Evolutionary conservation across 2,888 invertebrate genomes (phyloP), one percentile per base, ranked within the genome.

Genomic region (Polylopha cassiicola): DNA sequence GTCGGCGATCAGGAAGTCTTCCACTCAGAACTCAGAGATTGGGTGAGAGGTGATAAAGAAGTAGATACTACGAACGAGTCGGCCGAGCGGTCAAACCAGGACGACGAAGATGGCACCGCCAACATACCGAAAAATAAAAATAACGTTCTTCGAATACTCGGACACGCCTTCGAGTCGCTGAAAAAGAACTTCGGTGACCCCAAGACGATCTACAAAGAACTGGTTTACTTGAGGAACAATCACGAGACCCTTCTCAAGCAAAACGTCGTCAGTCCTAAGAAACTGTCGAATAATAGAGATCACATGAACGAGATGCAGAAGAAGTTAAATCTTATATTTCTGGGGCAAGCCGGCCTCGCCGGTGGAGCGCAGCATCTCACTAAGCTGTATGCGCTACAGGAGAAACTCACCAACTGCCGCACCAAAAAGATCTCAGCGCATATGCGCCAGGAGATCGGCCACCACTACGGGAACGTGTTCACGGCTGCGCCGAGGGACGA

Each of bases 341-440:
- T 89, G 3, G 89, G 89, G 0, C 89, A 89, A 61, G 87, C 87
- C 0, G 89, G 89, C 0, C 76, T 89, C 11, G 73, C 73, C 2
- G 80, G 86, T 38, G 89, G 89, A 1, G 55, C 68, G 0, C 52
- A 59, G 42, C 87, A 87, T 53, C 56, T 89, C 13, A 75, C 62
- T 2, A 73, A 80, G 45, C 58, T 89, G 9, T 49, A 79, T 27
- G 46, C 64, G 0, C 65, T 82, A 10, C 66, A 74, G 22, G 55
- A 71, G 29, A 70, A 65, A 50, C 54, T 86, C 2, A 71, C 69
- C 8, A 67, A 69, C 38, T 63, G 50, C 3, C 62, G 63, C 23
- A 57, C 65, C 8, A 72, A 72, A 37, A 64, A 37, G 2, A 72
- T 88, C 39, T 51, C 86, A 0, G 37, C 53, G 1, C 58, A 74